Conservation (phyloP, 2,113 vertebrate genomes). For the Seriola dumerili region DNA sequence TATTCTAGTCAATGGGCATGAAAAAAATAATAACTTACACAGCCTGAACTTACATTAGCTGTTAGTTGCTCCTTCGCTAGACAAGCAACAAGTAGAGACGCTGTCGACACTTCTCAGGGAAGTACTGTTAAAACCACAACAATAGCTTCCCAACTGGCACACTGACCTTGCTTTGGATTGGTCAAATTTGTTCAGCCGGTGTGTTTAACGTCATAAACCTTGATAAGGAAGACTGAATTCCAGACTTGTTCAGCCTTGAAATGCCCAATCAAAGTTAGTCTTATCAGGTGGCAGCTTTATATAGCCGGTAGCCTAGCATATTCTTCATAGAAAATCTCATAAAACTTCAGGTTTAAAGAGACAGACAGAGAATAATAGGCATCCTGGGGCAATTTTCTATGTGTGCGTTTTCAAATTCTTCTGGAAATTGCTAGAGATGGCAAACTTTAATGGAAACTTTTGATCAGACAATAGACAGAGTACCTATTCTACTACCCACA, state of each 20-base stretch:
- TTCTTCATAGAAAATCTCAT: conserved; percentile 17
- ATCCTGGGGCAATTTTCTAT: conserved; percentile 7
- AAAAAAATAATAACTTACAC: neutral
- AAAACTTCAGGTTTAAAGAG: conserved; percentile 13
- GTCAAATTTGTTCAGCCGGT: conserved; percentile 38
- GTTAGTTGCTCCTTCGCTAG: neutral
- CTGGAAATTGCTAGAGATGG: neutral
- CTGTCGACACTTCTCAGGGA: neutral
- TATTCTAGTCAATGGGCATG: neutral
- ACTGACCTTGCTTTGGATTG: conserved; percentile 65
- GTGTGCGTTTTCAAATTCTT: neutral
- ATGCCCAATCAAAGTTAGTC: conserved; percentile 33
- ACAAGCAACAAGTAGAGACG: neutral
- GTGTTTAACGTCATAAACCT: conserved; percentile 63
- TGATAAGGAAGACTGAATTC: conserved; percentile 67
- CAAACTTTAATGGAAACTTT: neutral
- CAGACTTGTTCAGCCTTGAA: conserved; percentile 55
- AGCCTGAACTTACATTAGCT: neutral
- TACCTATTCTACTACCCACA: neutral
- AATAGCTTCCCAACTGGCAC: conserved; percentile 23
- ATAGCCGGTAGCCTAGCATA: conserved; percentile 7
- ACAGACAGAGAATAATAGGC: conserved; percentile 18
- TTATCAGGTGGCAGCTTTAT: conserved; percentile 48
- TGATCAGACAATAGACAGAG: neutral
- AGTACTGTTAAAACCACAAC: conserved; percentile 21